Evolutionary conservation across 2,797 vertebrate species (phyloP), one percentile per base, ranked within the genome.

Genomic region (Paratrypauchen microcephalus): DNA sequence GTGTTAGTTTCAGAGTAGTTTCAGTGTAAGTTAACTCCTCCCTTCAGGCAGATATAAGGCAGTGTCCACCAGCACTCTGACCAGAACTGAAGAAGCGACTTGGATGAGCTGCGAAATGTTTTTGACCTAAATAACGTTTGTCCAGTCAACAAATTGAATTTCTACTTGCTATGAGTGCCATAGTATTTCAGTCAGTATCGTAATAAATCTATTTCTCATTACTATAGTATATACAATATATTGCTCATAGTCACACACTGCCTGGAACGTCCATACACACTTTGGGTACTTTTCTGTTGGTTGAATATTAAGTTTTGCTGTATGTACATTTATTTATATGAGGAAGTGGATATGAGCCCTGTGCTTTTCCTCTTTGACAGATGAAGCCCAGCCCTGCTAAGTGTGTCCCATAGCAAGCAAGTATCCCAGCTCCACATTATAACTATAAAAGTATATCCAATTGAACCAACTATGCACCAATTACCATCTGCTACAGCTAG

Each of bases 381-480:
- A 87, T 76, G 83, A 83, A 80, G 79, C 56, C 23, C 47, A 83
- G 19, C n/a, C 50, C 50, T 52, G 76, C 73, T 58, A 16, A 66
- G 57, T 60, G 60, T 41, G 21, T 41, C 18, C 60, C 39, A 62
- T 45, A 41, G 32, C 36, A 58, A 58, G 23, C 15, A 58, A 28
- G 21, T 64, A 47, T 64, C 62, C 62, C 9, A 48, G 23, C 41
- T 63, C 72, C 63, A 73, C 69, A 9, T 26, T 56, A 23, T 61
- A 45, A 66, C 45, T 24, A 65, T 80, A 45, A 58, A 76, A 75
- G 69, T 68, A 66, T 80, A 79, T 79, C 86, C 82, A 89, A 79
- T 75, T 88, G 88, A 86, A 81, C 81, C 69, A 86, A 88, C 90
- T 89, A 92, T 91, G 91, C 92, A 92, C 90, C 77, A 77, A 61